Percentiles rank a stretch among this genome's conserved stretches.
These are phyloP conservation scores for Camelus dromedarius DNA, from an alignment of 2,113 vertebrate species.

Conservation along the genomic window DNA sequence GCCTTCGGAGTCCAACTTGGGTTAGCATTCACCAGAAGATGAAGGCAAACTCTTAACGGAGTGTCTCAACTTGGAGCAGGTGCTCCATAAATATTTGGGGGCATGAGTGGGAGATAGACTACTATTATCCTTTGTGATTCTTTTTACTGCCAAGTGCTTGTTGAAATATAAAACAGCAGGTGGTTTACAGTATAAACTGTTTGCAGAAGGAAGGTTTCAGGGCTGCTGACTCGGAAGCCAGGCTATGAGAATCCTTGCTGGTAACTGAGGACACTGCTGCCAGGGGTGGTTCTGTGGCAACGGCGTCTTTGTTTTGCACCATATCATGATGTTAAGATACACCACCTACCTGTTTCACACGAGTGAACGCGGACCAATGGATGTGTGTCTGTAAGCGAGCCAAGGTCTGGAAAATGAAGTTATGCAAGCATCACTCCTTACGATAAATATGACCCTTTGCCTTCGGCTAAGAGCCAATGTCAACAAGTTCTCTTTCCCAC, in stretches of 20 bases:
- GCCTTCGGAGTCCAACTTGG: not conserved
- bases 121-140: not conserved
- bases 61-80: not conserved
- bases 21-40: not conserved
- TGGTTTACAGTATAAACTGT: not conserved
- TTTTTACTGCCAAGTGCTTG: not conserved
- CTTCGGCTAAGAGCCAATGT: not conserved
- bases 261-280: not conserved
- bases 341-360: constrained; percentile 63
- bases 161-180: constrained; percentile 30
- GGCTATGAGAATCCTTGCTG: not conserved
- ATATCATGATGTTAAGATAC: not conserved
- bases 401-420: not conserved
- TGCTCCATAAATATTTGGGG: not conserved
- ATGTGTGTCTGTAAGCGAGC: not conserved
- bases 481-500: not conserved
- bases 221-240: not conserved
- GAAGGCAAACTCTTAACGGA: not conserved
- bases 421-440: not conserved
- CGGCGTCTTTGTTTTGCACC: constrained; percentile 39
- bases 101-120: not conserved
- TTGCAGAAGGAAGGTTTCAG: not conserved
- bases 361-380: not conserved
- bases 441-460: not conserved
- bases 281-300: not conserved